Conservation (phyloP, 2,888 invertebrate genomes). For the Meiosimyza decipiens region DNA sequence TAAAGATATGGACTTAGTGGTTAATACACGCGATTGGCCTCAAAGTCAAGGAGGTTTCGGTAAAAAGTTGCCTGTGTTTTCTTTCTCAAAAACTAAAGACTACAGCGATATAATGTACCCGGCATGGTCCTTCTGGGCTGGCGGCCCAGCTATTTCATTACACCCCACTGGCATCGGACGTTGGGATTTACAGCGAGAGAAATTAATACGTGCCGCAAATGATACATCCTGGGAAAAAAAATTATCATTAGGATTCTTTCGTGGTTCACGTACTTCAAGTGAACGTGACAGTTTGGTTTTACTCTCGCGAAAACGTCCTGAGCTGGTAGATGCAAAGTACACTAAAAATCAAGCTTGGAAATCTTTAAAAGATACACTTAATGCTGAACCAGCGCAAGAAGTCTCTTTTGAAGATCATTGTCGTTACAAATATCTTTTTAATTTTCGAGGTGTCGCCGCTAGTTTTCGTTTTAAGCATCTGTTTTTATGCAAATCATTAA, state of each 20-base stretch:
- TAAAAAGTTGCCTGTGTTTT: slow-evolving; percentile 79
- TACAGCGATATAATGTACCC: slow-evolving; percentile 95
- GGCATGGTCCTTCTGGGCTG: slow-evolving; percentile 98
- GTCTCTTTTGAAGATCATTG: slow-evolving; percentile 93
- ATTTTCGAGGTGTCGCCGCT: slow-evolving; percentile 96
- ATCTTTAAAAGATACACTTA: slow-evolving; percentile 91
- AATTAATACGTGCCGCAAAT: slow-evolving; percentile 75
- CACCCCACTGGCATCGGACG: slow-evolving; percentile 94
- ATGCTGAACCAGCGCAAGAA: slow-evolving; percentile 85
- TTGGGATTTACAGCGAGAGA: slow-evolving; percentile 87
- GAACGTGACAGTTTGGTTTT: slow-evolving; percentile 90
- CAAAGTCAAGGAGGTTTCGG: slow-evolving; percentile 70
- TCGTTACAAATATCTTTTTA: slow-evolving; percentile 92
- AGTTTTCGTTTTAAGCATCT: slow-evolving; percentile 97
- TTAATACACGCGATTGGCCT: slow-evolving; percentile 95
- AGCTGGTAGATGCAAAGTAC: slow-evolving; percentile 90
- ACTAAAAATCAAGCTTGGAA: slow-evolving; percentile 99
- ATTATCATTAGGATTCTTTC: slow-evolving; percentile 80
- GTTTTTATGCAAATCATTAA: slow-evolving; percentile 90
- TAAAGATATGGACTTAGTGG: slow-evolving; percentile 84
- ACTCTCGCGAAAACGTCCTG: slow-evolving; percentile 79
- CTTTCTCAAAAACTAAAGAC: slow-evolving; percentile 88
- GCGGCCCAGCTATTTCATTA: slow-evolving; percentile 93
- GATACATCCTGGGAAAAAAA: slow-evolving; percentile 83
- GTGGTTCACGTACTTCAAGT: slow-evolving; percentile 92